Base-by-base conservation (phyloP, 2,113 vertebrate species). In the Spermophilus dauricus region DNA sequence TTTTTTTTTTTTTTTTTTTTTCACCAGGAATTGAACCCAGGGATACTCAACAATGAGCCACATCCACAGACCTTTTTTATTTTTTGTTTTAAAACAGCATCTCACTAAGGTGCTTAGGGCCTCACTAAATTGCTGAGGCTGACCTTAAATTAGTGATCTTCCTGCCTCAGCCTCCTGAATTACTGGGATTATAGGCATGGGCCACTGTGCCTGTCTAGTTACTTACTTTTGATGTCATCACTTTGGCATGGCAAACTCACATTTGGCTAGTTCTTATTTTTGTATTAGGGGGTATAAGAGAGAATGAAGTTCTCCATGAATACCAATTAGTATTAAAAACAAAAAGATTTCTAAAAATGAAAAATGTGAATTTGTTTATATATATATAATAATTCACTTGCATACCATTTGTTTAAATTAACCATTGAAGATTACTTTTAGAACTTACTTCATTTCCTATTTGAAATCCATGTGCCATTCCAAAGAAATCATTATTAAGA, bases 231-330 rank as follows among this genome's bases (percentile, higher is more conserved):
- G 42, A 82, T 39, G 42, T 70, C 24, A 37, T 92, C 45, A 34
- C 11, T 8, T 65, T 63, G 53, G 37, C 17, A 72, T 20, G 42
- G 67, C 18, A 45, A 72, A 73, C 30, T 69, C n/a, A 48, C 18
- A 45, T 76, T 51, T 75, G 26, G 53, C 37, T 75, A 9, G 37
- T 45, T 70, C 72, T 86, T 75, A 37, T 58, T 77, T 93, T 96
- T 90, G 17, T 92, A 12, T 90, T 81, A 65, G 13, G 63, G 67
- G 8, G 5, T 56, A 53, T 61, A 72, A 67, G 20, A 72, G 16
- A 81, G 20, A 95, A 94, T 86, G 56, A 89, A 90, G 58, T 89
- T 14, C 24, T 39, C 76, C 6, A 30, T n/a, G 72, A 92, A 95
- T 88, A 56, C 32, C n/a, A 85, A 34, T 56, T 65, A 42, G 65